phyloP scores from a whole-genome alignment of 2,797 vertebrate species.

The Spinibarbus caldwelli region DNA sequence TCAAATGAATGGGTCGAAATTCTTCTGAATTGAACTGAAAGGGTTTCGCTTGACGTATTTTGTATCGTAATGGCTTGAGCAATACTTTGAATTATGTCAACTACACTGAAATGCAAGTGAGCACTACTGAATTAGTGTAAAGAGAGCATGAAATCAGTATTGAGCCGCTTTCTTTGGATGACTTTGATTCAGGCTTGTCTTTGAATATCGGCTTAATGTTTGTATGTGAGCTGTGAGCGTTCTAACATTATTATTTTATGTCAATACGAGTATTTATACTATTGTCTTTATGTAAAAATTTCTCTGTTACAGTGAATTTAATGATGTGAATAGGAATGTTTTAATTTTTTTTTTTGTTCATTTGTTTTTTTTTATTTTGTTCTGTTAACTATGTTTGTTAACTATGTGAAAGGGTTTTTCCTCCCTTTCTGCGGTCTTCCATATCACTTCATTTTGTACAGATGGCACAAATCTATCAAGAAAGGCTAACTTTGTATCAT shows the following conservation, averaged over 20 bases:
- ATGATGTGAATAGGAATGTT: constrained; percentile 66
- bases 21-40: background rate
- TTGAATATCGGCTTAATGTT: constrained; percentile 47
- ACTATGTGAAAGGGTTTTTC: constrained; percentile 64
- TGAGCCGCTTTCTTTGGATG: constrained; percentile 36
- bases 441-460: constrained; percentile 80
- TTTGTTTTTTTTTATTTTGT: constrained; percentile 39
- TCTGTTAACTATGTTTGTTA: constrained; percentile 70
- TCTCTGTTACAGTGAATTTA: constrained; percentile 62
- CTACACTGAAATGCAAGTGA: constrained; percentile 20
- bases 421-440: constrained; percentile 76
- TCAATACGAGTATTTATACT: constrained; percentile 53
- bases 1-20: background rate
- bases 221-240: constrained; percentile 32
- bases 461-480: constrained; percentile 71
- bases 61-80: constrained; percentile 42
- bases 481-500: constrained; percentile 81
- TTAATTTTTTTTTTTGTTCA: constrained; percentile 63
- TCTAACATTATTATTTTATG: constrained; percentile 43
- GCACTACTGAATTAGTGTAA: constrained; percentile 14
- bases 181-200: constrained; percentile 44
- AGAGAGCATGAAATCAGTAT: constrained; percentile 46
- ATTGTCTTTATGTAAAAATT: constrained; percentile 52
- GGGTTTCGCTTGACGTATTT: constrained; percentile 34
- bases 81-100: constrained; percentile 39